Percentiles rank a stretch among this genome's conserved stretches.
Conservation (phyloP, 23 tunicate genomes). For the Botrylloides violaceus region DNA sequence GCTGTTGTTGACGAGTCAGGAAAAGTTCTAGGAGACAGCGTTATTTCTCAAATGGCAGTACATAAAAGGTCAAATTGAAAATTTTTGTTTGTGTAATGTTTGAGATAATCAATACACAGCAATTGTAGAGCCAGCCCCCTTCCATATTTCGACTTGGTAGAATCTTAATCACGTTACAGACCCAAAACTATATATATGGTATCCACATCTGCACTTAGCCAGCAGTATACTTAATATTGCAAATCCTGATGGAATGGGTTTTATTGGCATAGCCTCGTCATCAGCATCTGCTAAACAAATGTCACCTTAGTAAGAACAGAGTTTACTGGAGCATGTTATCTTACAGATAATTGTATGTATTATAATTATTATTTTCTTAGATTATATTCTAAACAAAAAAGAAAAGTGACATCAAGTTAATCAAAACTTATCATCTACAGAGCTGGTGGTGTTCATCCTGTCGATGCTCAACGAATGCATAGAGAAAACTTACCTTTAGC, state of each 20-base stretch:
- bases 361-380: background rate
- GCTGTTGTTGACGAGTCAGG: slow-evolving; percentile 65
- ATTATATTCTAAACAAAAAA: background rate
- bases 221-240: no score
- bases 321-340: background rate
- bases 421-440: no score
- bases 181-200: no score
- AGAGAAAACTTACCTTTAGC: slow-evolving; percentile 37
- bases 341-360: background rate
- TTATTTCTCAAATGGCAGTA: slow-evolving; percentile 28
- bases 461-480: slow-evolving; percentile 44
- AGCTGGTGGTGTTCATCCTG: slow-evolving; percentile 60
- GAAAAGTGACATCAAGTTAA: no score
- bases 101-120: no score
- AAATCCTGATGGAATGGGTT: no score
- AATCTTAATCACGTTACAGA: background rate
- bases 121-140: background rate
- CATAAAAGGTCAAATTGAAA: slow-evolving; percentile 23
- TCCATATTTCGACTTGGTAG: background rate
- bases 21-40: slow-evolving; percentile 47
- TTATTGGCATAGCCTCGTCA: no score
- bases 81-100: background rate
- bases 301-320: no score
- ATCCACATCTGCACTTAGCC: no score
- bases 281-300: no score